These are phyloP conservation scores for Euura lappo DNA, from an alignment of 1,140 invertebrate genomes.

Conservation along the genomic window DNA sequence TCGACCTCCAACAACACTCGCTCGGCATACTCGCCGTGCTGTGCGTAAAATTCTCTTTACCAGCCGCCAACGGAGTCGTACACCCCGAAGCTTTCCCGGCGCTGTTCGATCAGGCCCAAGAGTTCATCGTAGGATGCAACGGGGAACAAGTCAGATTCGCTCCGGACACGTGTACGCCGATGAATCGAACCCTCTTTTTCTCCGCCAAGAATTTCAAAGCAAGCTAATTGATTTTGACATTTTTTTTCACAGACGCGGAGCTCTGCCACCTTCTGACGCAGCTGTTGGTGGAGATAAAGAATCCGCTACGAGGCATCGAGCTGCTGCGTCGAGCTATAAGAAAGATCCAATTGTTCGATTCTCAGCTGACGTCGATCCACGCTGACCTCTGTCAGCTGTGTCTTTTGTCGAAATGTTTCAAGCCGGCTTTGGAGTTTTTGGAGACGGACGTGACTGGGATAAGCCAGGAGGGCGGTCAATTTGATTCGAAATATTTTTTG, in stretches of 20 bases:
- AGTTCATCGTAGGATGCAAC: slow-evolving; percentile 86
- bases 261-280: slow-evolving; percentile 85
- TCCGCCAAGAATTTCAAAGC: background rate
- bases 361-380: slow-evolving; percentile 92
- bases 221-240: slow-evolving; percentile 7
- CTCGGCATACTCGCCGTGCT: slow-evolving; percentile 86
- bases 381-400: slow-evolving; percentile 93
- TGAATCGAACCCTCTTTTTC: background rate
- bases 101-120: slow-evolving; percentile 73
- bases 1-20: slow-evolving; percentile 89
- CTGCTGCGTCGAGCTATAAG: slow-evolving; percentile 84
- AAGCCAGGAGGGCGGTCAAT: slow-evolving; percentile 80
- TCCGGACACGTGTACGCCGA: slow-evolving; percentile 81
- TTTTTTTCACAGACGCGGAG: slow-evolving; percentile 76
- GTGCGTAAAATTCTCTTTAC: slow-evolving; percentile 74
- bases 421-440: slow-evolving; percentile 87
- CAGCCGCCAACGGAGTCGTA: slow-evolving; percentile 46
- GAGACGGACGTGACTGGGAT: slow-evolving; percentile 93
- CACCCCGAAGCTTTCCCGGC: slow-evolving; percentile 59
- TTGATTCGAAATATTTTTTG: slow-evolving; percentile 92
- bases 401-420: slow-evolving; percentile 89
- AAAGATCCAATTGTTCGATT: slow-evolving; percentile 86
- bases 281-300: slow-evolving; percentile 76
- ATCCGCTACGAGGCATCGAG: slow-evolving; percentile 84
- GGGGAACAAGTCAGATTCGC: slow-evolving; percentile 86